Evolutionary conservation across 2,113 vertebrate genomes (phyloP), one percentile per base, ranked within the genome.

Genomic region (Dolichallabes microphthalmus): DNA sequence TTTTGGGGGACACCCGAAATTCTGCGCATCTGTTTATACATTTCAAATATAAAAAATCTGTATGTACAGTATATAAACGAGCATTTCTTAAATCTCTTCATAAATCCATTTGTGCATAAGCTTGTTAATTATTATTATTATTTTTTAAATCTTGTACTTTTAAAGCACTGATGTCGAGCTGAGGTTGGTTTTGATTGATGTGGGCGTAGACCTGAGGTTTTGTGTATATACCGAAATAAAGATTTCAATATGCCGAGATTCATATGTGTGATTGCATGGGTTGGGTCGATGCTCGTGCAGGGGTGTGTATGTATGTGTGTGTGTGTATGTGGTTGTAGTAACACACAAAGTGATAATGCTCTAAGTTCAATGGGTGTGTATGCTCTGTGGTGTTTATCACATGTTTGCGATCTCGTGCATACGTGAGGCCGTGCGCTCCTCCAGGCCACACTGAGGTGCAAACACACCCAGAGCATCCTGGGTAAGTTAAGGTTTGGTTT

Each of bases 1-100:
- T 45, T 45, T 91, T 89, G 86, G 73, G 90, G 91, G 91, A 92
- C 95, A 95, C 95, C 95, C 95, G 95, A 91, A 93, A 89, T 93
- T 93, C 93, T 90, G 92, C 89, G 90, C 92, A n/a, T 35, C 22
- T 39, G 77, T 76, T 69, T 90, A 39, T 20, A 80, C 13, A 82
- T 45, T 45, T 45, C 45, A 8, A 45, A 45, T 45, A 45, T 6
- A 7, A 45, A 45, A 45, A 45, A 45, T 7, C 7, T 45, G 7
- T 45, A 8, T 45, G 7, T 45, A 45, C 8, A 8, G 7, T 45
- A 45, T 45, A 8, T 45, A 6, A 45, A 45, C 7, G 8, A 45
- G 6, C 45, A 45, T 45, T 45, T 45, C 7, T 45, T 7, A 45
- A 45, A 45, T 45, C 45, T 45, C 83, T 39, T 58, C 22, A 27